phyloP scores from a whole-genome alignment of 1,140 invertebrate species.

The Ceratina japonica region DNA sequence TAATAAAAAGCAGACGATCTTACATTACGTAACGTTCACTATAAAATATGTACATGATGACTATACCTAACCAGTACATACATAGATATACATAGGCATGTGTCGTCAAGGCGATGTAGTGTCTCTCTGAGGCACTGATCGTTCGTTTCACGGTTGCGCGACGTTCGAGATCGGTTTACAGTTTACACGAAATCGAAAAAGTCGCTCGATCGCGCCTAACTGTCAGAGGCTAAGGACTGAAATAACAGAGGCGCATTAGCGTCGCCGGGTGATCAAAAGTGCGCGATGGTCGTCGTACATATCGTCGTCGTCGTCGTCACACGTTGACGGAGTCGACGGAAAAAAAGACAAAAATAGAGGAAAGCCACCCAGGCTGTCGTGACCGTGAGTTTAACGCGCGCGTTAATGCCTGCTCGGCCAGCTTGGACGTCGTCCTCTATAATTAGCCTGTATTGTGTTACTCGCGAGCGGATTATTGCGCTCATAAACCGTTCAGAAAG shows the following conservation, averaged over 20 bases:
- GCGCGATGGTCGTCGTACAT: conserved; percentile 49
- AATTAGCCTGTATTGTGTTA: conserved; percentile 77
- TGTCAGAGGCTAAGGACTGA: conserved; percentile 71
- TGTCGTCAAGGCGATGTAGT: background rate
- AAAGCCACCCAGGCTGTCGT: conserved; percentile 74
- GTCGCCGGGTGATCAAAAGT: conserved; percentile 72
- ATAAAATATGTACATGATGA: no score
- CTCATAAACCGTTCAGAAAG: conserved; percentile 73
- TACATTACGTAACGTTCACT: no score
- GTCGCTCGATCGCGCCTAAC: conserved; percentile 55
- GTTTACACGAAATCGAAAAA: conserved; percentile 54
- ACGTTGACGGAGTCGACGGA: conserved; percentile 22
- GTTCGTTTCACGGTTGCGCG: background rate
- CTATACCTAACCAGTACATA: no score
- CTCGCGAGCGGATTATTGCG: conserved; percentile 71
- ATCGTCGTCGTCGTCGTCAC: conserved; percentile 42
- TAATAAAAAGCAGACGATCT: no score
- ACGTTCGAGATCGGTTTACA: conserved; percentile 62
- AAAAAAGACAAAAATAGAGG: conserved; percentile 75
- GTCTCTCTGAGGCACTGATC: background rate
- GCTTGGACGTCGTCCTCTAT: conserved; percentile 71
- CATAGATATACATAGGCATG: background rate
- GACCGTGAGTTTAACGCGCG: conserved; percentile 67
- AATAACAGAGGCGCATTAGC: conserved; percentile 78
- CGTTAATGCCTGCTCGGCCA: conserved; percentile 66